Evolutionary conservation across 2,797 vertebrate genomes (phyloP).

Genomic region (Pteronotus mesoamericanus): DNA sequence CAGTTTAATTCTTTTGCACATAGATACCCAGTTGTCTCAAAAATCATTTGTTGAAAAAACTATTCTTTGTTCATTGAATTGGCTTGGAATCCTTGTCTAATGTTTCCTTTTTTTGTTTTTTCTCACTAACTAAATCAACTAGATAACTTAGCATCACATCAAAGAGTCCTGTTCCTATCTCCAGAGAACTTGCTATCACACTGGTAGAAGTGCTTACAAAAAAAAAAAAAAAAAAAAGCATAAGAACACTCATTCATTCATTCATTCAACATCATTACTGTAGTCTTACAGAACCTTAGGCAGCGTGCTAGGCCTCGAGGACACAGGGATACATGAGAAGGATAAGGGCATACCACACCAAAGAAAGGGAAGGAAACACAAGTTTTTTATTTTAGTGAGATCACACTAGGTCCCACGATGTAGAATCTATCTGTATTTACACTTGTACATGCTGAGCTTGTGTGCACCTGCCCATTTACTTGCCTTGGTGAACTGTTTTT

Average conservation of each 20-base stretch:
- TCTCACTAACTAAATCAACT: background rate
- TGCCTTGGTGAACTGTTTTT: background rate
- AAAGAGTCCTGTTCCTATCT: background rate
- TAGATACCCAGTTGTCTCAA: background rate
- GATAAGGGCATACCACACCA: background rate
- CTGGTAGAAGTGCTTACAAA: background rate
- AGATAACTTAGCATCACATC: background rate
- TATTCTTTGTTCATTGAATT: background rate
- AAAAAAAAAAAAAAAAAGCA: background rate
- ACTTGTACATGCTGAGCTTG: background rate
- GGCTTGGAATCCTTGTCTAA: background rate
- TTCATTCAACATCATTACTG: background rate
- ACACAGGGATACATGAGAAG: background rate
- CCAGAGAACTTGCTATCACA: background rate
- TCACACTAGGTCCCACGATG: background rate
- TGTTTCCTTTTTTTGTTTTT: background rate
- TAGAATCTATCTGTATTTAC: background rate
- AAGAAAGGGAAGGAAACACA: background rate
- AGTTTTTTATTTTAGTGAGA: background rate
- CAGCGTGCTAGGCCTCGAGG: background rate
- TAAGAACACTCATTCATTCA: background rate
- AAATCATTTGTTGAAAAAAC: background rate
- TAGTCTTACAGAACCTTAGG: background rate
- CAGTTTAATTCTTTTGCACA: background rate
- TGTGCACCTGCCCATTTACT: background rate